phyloP scores from a whole-genome alignment of 2,888 invertebrate species.

The Tipula lateralis region DNA sequence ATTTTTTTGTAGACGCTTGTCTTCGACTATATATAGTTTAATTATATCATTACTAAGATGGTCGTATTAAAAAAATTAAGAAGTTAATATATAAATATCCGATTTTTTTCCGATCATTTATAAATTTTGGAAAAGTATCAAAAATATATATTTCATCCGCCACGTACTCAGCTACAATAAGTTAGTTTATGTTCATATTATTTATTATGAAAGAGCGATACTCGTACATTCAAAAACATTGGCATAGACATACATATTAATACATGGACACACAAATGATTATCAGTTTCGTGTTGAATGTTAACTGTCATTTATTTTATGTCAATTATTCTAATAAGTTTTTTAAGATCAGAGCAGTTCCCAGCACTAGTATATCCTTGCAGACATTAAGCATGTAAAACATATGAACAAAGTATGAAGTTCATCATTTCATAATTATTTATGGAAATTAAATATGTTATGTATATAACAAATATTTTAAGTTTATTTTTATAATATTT shows the following conservation, averaged over 20 bases:
- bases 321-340: too few species aligned
- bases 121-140: background rate
- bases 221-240: background rate
- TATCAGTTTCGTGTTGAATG: background rate
- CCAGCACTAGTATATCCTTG: too few species aligned
- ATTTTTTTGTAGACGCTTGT: background rate
- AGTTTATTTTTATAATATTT: background rate
- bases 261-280: background rate
- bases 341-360: too few species aligned
- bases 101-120: background rate
- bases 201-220: background rate
- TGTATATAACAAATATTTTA: background rate
- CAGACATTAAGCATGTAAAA: too few species aligned
- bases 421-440: too few species aligned
- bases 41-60: background rate
- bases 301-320: too few species aligned
- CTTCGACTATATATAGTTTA: background rate
- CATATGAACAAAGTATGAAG: too few species aligned
- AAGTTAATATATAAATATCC: background rate
- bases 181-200: background rate
- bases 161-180: background rate
- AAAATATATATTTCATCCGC: background rate
- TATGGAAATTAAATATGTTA: background rate
- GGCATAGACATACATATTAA: background rate
- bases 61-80: background rate